Percentiles rank a stretch among this genome's conserved stretches.
phyloP scores from a whole-genome alignment of 2,888 invertebrate species.

The Dynastes tityus region DNA sequence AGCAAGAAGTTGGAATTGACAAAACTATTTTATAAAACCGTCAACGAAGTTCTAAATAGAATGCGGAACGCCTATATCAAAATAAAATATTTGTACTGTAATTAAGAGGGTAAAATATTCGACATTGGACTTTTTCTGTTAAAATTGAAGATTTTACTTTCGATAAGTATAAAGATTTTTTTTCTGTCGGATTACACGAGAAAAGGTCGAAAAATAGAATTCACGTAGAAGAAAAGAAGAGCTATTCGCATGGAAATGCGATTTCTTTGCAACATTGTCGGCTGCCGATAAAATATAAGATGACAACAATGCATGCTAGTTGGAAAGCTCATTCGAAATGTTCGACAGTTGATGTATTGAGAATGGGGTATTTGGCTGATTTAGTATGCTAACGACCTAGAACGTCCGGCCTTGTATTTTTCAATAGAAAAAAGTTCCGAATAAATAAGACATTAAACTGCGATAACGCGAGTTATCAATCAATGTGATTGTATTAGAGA shows the following conservation, averaged over 20 bases:
- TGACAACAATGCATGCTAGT: slow-evolving; percentile 69
- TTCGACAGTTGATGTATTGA: slow-evolving; percentile 66
- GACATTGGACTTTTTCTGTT: background rate
- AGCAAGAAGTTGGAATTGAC: no score
- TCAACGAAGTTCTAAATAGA: no score
- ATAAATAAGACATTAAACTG: slow-evolving; percentile 67
- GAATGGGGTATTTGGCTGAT: slow-evolving; percentile 64
- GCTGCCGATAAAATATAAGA: slow-evolving; percentile 71
- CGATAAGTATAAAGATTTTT: slow-evolving; percentile 24
- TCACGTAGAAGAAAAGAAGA: slow-evolving; percentile 69
- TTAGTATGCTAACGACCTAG: slow-evolving; percentile 65
- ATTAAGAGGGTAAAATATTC: no score
- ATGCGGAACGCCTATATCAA: no score
- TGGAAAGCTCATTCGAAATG: slow-evolving; percentile 65
- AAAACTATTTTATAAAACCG: no score
- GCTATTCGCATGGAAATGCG: slow-evolving; percentile 71
- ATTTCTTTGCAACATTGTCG: slow-evolving; percentile 68
- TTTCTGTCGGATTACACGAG: slow-evolving; percentile 63
- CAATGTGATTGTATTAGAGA: slow-evolving; percentile 3
- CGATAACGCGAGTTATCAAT: slow-evolving; percentile 13
- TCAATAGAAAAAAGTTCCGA: slow-evolving; percentile 59
- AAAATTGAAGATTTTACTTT: slow-evolving; percentile 1
- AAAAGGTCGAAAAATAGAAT: slow-evolving; percentile 68
- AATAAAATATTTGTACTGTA: no score
- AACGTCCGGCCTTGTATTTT: slow-evolving; percentile 69